Base-by-base conservation (phyloP, 2,113 vertebrate species). In the Limnothrissa miodon region DNA sequence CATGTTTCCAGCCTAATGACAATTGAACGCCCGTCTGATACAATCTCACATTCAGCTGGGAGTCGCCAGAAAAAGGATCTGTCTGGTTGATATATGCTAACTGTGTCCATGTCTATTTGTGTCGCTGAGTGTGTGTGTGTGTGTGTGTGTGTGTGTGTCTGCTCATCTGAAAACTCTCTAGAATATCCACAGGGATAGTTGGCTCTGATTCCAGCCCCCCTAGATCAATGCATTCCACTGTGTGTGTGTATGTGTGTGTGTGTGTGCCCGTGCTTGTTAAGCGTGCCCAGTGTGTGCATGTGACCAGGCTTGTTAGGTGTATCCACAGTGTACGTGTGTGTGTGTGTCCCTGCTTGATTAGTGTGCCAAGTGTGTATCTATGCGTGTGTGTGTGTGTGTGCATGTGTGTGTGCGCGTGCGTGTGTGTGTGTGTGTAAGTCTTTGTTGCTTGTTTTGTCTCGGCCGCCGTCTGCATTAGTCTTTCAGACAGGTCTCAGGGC, bases 191-290 rank as follows among this genome's bases (percentile, higher is more conserved):
- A 56, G 51, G 51, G 51, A 56, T 56, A 7, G 51, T 56, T 56
- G 51, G 51, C 51, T 53, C 19, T 53, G 51, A 53, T 53, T 56
- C 51, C 51, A 23, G 51, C 51, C 23, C 51, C 19, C 5, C 51
- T 23, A 56, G 51, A 56, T 56, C 51, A 56, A 56, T 56, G 51
- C 21, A 19, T 51, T 51, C 48, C 48, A 51, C 48, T 70, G 44
- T 78, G 81, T 83, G 45, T 42, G 13, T 80, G 78, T 80, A 23
- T n/a, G 53, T 81, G 51, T 62, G 51, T 59, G 51, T 62, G 51
- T 62, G 33, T 59, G 80, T 33, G 56, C 25, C 21, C 53, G 53
- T n/a, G 53, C 53, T 25, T 62, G 11, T 11, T 51, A 17, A 51
- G 46, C 19, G 46, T 51, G 45, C 45, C 45, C 45, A 13, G 56